Percentiles rank a stretch among this genome's conserved stretches.
Evolutionary conservation across 2,113 vertebrate genomes (phyloP).

Genomic region (Pluvialis apricaria): DNA sequence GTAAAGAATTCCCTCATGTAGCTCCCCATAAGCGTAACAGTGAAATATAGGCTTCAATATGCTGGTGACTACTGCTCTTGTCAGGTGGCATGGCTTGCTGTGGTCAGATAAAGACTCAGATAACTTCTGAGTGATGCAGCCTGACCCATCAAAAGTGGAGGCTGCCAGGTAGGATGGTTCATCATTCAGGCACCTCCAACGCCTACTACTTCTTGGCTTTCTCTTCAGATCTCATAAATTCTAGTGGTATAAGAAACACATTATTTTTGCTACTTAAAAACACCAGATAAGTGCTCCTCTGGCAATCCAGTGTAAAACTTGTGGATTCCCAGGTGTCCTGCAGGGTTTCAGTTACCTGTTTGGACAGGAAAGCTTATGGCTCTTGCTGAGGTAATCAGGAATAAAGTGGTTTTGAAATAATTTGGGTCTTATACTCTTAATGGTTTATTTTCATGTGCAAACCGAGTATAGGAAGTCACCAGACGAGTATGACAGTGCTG

Average conservation of each 20-base stretch:
- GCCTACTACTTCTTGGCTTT: neutral
- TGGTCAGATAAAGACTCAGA: neutral
- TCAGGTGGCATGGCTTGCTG: neutral
- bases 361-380: neutral
- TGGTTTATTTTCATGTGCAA: neutral
- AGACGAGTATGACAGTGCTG: neutral
- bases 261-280: neutral
- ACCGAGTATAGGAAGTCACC: neutral
- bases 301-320: neutral
- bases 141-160: neutral
- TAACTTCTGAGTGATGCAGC: neutral
- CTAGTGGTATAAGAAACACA: neutral
- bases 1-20: neutral
- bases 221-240: neutral
- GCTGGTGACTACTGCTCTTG: neutral
- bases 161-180: neutral
- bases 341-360: neutral
- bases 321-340: neutral
- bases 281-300: neutral
- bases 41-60: neutral
- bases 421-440: neutral
- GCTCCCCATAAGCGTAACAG: neutral
- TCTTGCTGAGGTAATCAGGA: neutral
- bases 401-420: neutral
- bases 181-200: neutral